Base-by-base conservation (phyloP, 2,888 invertebrate genomes). In the Tanypteryx hageni region DNA sequence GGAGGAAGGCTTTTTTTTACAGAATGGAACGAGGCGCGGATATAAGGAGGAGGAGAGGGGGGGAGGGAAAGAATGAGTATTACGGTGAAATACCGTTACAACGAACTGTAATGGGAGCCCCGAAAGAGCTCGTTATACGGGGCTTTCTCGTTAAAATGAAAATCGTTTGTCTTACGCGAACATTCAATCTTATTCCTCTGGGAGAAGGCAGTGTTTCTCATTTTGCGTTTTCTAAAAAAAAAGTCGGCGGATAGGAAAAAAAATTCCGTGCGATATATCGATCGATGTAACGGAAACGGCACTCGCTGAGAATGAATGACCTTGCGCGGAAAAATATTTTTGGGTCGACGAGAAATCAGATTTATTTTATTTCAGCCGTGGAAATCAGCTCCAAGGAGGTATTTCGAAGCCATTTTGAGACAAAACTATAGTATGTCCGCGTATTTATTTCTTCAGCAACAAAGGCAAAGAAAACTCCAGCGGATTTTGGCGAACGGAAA, bases 121-220 rank as follows among this genome's bases (percentile, higher is more conserved):
- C 89, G 44, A 89, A 89, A 89, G 61, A 89, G 89, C 64, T 89
- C 89, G 89, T 89, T 89, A 68, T 89, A 89, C 27, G 68, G 89
- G 44, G 89, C 18, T 44, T 68, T 64, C 64, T 64, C 68, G 64
- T 89, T 68, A 64, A 89, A 89, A 89, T 64, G 64, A 18, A 64
- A 64, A 89, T 89, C 27, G 27, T 89, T 89, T 64, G 64, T n/a
- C 89, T 64, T 14, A n/a, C 44, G 22, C 27, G 64, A 57, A n/a
- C 83, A 83, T 57, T 57, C 57, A 83, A 18, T n/a, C 56, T 18
- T 18, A 31, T 57, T 18, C 83, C 56, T 44, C 44, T 8, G 83
- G 57, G 14, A 56, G 83, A 5, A 44, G 44, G 44, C 44, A 44
- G 44, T 44, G 44, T 44, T 44, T 44, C 44, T 44, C 44, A 44